Evolutionary conservation across 2,888 invertebrate genomes (phyloP), one percentile per base, ranked within the genome.

Genomic region (Tortrix viridana): DNA sequence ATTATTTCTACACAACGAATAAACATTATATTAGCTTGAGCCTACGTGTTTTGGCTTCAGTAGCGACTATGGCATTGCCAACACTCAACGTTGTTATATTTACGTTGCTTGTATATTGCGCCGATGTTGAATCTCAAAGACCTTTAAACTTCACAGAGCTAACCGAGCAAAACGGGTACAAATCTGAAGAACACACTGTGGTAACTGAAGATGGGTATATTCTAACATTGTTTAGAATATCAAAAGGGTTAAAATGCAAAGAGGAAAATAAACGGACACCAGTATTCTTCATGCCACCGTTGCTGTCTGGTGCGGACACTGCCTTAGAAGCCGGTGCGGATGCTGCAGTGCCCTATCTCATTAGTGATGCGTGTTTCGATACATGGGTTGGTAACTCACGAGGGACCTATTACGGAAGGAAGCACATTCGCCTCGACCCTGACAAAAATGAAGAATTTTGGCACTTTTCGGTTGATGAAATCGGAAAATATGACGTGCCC

Each of bases 401-500:
- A 37, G 66, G 66, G 2, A 63, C 47, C n/a, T 60, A 55, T 18
- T 94, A 93, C 73, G 88, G 92, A 9, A 80, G 84, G 38, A 82
- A 77, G 16, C 95, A 95, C 71, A 70, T 73, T 1, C 78, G 76
- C 0, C 66, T 76, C 80, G 65, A 80, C 50, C 70, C 82, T 4
- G 67, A 47, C 0, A 60, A 49, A 26, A 79, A 88, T 38, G 41
- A 67, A 20, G 75, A 84, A 47, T 94, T 87, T 72, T 94, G 94
- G 94, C 73, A 89, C 19, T 94, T 93, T 68, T 95, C 95, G 65
- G 96, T 94, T 93, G 95, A 96, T 76, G 94, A 96, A 74, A 95
- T 96, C 79, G 95, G 94, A 0, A 75, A 86, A 44, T 93, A 86
- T 71, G 97, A 97, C 81, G 71, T 96, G 14, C 96, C 96, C 3